Conservation (phyloP, 2,113 vertebrate genomes). For the Nibea albiflora region DNA sequence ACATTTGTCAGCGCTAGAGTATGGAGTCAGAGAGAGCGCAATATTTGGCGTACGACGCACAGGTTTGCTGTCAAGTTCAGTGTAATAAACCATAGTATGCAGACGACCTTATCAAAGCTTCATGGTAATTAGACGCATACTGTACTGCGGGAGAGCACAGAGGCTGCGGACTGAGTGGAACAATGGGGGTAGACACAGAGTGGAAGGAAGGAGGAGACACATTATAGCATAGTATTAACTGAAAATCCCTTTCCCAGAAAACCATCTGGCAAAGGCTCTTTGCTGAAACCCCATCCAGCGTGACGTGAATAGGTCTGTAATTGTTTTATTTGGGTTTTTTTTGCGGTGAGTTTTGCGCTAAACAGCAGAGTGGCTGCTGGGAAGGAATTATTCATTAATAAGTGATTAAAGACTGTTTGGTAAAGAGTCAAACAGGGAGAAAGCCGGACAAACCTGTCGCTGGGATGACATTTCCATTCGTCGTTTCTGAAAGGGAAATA, state of each 20-base stretch:
- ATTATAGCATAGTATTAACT: constrained; percentile 48
- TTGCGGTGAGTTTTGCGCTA: background rate
- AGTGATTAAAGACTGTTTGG: background rate
- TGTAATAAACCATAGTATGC: constrained; percentile 38
- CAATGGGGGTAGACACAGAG: constrained; percentile 13
- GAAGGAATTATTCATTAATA: background rate
- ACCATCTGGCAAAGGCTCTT: constrained; percentile 40
- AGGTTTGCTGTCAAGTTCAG: constrained; percentile 28
- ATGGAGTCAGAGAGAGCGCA: background rate
- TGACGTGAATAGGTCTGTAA: constrained; percentile 31
- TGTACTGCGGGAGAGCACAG: constrained; percentile 7
- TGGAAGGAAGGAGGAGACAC: constrained; percentile 29
- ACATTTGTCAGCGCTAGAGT: background rate
- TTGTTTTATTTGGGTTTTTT: constrained; percentile 14
- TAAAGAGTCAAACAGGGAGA: background rate
- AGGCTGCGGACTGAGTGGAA: constrained; percentile 21
- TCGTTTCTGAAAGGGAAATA: constrained; percentile 32
- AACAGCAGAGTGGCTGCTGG: background rate
- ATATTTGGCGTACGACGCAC: background rate
- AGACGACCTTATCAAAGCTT: constrained; percentile 44
- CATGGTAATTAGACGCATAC: constrained; percentile 50
- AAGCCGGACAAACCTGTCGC: background rate
- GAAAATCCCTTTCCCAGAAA: constrained; percentile 52
- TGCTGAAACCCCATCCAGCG: constrained; percentile 43
- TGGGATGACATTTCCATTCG: constrained; percentile 18